A percentile compares a stretch with the other conserved stretches of the same genome.
Conservation (phyloP, 2,888 invertebrate genomes). For the Xestia sexstrigata region DNA sequence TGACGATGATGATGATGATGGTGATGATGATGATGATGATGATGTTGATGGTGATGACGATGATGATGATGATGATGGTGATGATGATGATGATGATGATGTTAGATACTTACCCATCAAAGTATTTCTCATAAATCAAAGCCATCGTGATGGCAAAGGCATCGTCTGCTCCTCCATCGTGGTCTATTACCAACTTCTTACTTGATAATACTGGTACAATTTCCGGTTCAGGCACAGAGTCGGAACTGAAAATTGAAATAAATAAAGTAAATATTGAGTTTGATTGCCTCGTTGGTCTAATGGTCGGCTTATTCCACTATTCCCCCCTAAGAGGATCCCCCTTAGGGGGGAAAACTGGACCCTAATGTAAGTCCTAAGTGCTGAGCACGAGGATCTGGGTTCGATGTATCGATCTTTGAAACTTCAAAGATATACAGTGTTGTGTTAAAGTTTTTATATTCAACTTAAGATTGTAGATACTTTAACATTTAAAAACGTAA, state of each 20-base stretch:
- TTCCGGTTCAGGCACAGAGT: background rate
- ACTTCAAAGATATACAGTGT: no score
- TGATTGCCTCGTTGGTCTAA: background rate
- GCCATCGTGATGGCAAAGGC: constrained; percentile 82
- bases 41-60: no score
- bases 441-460: no score
- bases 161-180: constrained; percentile 85
- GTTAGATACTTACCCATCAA: constrained; percentile 74
- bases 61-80: no score
- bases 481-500: no score
- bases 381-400: no score
- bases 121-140: constrained; percentile 78
- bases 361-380: no score
- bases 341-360: no score
- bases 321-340: no score
- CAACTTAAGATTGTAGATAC: no score
- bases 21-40: background rate
- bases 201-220: background rate
- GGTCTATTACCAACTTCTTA: constrained; percentile 77
- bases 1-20: background rate
- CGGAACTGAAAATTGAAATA: constrained; percentile 42
- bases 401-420: no score
- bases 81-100: background rate
- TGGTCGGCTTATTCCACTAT: no score
- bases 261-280: background rate